phyloP scores from a whole-genome alignment of 1,140 invertebrate species.

The Leptinotarsa texana region DNA sequence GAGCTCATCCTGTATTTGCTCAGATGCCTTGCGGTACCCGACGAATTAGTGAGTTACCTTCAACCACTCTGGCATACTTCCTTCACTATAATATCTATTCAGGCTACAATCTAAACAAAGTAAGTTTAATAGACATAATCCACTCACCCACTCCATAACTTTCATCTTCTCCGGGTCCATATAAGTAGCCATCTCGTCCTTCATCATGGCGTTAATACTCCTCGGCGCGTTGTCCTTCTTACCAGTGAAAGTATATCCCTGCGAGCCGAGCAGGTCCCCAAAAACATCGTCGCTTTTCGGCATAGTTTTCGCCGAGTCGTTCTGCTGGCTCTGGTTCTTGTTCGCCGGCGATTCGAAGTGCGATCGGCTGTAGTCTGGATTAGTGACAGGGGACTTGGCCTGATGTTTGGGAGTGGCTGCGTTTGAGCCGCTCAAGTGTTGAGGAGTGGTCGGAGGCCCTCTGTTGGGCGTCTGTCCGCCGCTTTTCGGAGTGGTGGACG shows the following conservation, averaged over 20 bases:
- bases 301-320: slow-evolving; percentile 50
- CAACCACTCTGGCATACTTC: too few species aligned
- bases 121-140: neutral
- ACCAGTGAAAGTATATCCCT: slow-evolving; percentile 81
- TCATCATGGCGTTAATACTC: slow-evolving; percentile 92
- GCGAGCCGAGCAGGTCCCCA: slow-evolving; percentile 85
- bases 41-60: too few species aligned
- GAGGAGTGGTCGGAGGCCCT: slow-evolving; percentile 52
- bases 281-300: slow-evolving; percentile 75
- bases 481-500: slow-evolving; percentile 31
- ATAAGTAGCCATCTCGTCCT: slow-evolving; percentile 80
- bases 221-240: slow-evolving; percentile 79
- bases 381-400: slow-evolving; percentile 50
- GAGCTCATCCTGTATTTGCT: too few species aligned
- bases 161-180: slow-evolving; percentile 92
- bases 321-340: slow-evolving; percentile 46
- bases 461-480: slow-evolving; percentile 44
- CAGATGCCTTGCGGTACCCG: too few species aligned
- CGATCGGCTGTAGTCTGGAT: slow-evolving; percentile 53
- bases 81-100: too few species aligned
- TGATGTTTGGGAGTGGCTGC: slow-evolving; percentile 56
- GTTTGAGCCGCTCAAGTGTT: slow-evolving; percentile 54
- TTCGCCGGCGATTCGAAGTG: slow-evolving; percentile 67
- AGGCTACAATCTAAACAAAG: too few species aligned
- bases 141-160: slow-evolving; percentile 72